A percentile compares a stretch with the other conserved stretches of the same genome.
Conservation (phyloP, 1,140 invertebrate genomes). For the Dendroctonus ponderosae region DNA sequence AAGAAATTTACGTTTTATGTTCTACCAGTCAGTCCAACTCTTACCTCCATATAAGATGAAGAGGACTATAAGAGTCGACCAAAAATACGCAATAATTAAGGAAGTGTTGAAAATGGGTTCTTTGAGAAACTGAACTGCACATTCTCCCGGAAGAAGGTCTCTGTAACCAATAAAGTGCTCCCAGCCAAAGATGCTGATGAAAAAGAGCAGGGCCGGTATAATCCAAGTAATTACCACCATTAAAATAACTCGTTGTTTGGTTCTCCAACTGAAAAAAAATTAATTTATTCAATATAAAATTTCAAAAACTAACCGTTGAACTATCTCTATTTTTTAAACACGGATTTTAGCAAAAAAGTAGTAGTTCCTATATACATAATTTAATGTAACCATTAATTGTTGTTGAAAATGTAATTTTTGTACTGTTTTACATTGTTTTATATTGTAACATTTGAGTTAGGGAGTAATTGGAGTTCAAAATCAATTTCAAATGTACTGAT, state of each 20-base stretch:
- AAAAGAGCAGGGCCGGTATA: slow-evolving; percentile 93
- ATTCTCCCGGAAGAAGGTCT: slow-evolving; percentile 83
- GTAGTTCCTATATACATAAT: no score
- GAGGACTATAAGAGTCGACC: slow-evolving; percentile 91
- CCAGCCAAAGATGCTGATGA: slow-evolving; percentile 99
- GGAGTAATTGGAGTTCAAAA: no score
- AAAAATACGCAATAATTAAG: slow-evolving; percentile 98
- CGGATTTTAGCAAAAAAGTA: no score
- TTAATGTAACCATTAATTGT: no score
- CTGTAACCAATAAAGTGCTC: slow-evolving; percentile 94
- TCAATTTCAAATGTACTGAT: no score
- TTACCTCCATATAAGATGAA: slow-evolving; percentile 89
- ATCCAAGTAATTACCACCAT: slow-evolving; percentile 98
- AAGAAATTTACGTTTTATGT: no score
- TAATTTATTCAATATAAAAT: not conserved
- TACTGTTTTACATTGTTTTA: no score
- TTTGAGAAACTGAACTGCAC: slow-evolving; percentile 96
- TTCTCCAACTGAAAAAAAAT: slow-evolving; percentile 74
- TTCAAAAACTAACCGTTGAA: no score
- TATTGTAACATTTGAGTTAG: no score
- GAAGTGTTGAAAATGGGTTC: slow-evolving; percentile 97
- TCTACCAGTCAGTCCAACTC: no score
- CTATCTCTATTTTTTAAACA: no score
- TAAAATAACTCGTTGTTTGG: slow-evolving; percentile 86
- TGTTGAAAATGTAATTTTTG: no score